These are phyloP conservation scores for Rhyacophila brunnea DNA, from an alignment of 1,140 invertebrate species.

Conservation along the genomic window DNA sequence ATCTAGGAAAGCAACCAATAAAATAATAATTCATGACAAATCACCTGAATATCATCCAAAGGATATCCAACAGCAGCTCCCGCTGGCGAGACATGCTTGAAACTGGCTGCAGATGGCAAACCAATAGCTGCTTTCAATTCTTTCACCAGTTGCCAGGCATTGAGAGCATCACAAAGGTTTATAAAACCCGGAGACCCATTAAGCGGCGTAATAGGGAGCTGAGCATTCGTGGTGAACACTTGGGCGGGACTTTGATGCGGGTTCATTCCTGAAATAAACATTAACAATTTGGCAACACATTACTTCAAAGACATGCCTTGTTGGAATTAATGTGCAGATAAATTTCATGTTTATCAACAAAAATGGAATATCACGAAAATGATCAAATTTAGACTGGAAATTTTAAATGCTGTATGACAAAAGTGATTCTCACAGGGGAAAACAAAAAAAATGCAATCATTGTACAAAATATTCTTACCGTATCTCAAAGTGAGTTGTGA, in stretches of 20 bases:
- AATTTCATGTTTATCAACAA: no score
- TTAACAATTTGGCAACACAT: no score
- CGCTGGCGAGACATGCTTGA: slow-evolving; percentile 97
- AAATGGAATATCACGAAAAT: no score
- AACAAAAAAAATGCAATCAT: no score
- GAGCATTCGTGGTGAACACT: slow-evolving; percentile 76
- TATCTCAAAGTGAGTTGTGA: slow-evolving; percentile 87
- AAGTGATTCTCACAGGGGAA: no score
- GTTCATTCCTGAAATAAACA: slow-evolving; percentile 71
- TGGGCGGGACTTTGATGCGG: slow-evolving; percentile 97
- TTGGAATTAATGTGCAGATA: no score
- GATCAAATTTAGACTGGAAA: no score
- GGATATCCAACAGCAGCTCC: slow-evolving; percentile 89
- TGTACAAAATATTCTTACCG: slow-evolving; percentile 53
- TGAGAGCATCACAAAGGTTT: slow-evolving; percentile 95
- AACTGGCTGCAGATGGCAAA: slow-evolving; percentile 92
- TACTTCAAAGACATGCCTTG: no score
- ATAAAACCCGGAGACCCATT: slow-evolving; percentile 97
- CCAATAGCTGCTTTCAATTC: slow-evolving; percentile 80
- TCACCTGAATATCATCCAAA: slow-evolving; percentile 64
- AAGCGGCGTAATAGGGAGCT: slow-evolving; percentile 85
- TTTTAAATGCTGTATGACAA: no score
- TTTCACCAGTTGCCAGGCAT: slow-evolving; percentile 93
- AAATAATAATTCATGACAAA: no score
- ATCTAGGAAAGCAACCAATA: no score